phyloP scores from a whole-genome alignment of 2,797 vertebrate species.

The Danio aesculapii region DNA sequence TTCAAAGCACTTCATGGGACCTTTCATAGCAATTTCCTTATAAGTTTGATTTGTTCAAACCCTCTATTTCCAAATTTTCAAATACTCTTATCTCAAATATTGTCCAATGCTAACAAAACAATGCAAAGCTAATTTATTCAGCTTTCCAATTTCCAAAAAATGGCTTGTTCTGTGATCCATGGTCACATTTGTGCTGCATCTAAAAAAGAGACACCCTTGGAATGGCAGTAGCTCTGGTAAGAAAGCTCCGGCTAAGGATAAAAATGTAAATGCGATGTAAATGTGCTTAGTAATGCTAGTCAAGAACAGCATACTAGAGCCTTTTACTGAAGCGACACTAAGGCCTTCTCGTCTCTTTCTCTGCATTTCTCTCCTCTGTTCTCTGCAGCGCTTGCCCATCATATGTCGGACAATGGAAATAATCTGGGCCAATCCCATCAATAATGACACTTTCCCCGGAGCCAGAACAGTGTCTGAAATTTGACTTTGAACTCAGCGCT shows the following conservation, averaged over 20 bases:
- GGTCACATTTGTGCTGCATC: too few relatives aligned
- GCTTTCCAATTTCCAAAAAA: too few relatives aligned
- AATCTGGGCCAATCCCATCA: conserved; percentile 55
- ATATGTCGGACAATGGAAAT: conserved; percentile 54
- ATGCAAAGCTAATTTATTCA: too few relatives aligned
- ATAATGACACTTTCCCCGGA: conserved; percentile 55
- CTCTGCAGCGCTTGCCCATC: conserved; percentile 31
- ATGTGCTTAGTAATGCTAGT: conserved; percentile 39
- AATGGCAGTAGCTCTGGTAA: conserved; percentile 7
- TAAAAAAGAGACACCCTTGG: not conserved
- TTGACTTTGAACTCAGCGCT: conserved; percentile 56
- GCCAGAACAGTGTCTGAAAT: conserved; percentile 44
- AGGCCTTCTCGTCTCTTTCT: not conserved
- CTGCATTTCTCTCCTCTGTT: conserved; percentile 24
- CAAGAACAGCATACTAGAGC: not conserved
- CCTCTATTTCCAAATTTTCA: too few relatives aligned
- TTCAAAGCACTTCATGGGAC: too few relatives aligned
- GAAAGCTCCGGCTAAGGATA: conserved; percentile 22
- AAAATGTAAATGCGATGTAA: conserved; percentile 22
- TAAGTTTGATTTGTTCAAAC: too few relatives aligned
- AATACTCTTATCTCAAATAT: too few relatives aligned
- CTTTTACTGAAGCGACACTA: conserved; percentile 7
- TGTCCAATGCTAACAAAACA: too few relatives aligned
- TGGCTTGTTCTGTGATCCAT: too few relatives aligned
- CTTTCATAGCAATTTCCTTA: too few relatives aligned